phyloP scores from a whole-genome alignment of 2,113 vertebrate genomes.

The Campylomormyrus numenius region DNA sequence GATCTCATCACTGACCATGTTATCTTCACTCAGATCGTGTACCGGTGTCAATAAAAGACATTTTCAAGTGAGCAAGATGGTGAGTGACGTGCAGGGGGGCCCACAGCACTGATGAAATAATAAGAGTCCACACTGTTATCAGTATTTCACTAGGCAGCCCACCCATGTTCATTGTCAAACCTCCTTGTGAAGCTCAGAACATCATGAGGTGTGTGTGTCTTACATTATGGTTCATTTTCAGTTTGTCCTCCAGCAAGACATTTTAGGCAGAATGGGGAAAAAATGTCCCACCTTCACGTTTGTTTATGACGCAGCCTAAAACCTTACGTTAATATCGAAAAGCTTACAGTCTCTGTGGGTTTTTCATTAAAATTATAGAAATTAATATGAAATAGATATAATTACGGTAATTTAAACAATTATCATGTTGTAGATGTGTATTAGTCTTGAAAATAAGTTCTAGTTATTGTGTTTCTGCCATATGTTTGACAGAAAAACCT shows the following conservation, averaged over 20 bases:
- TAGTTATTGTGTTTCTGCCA: not conserved
- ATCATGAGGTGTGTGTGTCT: not conserved
- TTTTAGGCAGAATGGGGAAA: not conserved
- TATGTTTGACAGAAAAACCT: not conserved
- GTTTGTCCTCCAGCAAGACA: not conserved
- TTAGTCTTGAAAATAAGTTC: not conserved
- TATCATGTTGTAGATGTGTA: not conserved
- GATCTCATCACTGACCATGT: not conserved
- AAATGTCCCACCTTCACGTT: not conserved
- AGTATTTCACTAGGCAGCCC: not conserved
- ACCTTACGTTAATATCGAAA: not conserved
- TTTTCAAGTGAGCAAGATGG: not conserved
- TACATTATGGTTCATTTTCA: not conserved
- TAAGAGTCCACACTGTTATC: not conserved
- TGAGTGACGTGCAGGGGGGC: not conserved
- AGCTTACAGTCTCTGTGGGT: not conserved
- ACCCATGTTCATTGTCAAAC: not conserved
- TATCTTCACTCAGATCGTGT: not conserved
- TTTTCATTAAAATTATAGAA: not conserved
- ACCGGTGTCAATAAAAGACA: constrained; percentile 21
- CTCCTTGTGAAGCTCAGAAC: not conserved
- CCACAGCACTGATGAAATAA: not conserved
- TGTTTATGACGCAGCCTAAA: not conserved
- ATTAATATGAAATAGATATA: not conserved
- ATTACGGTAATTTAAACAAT: not conserved